These are phyloP conservation scores for Rafetus swinhoei DNA, from an alignment of 2,113 vertebrate genomes.

Conservation along the genomic window DNA sequence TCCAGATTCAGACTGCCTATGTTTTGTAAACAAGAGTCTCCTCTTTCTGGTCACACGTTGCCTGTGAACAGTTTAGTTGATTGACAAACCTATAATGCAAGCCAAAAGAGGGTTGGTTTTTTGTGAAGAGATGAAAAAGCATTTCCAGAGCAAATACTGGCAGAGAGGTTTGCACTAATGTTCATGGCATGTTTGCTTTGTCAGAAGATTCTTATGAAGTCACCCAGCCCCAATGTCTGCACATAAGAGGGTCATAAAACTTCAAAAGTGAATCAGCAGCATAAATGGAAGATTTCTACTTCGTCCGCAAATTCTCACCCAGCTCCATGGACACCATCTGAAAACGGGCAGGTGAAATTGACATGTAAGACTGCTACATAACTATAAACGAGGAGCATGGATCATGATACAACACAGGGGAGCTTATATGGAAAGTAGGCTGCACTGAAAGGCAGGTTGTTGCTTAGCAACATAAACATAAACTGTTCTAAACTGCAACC, in stretches of 20 bases:
- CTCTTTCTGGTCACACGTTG: background rate
- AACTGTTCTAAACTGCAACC: background rate
- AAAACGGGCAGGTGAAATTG: background rate
- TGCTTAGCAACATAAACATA: constrained; percentile 20
- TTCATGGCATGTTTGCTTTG: background rate
- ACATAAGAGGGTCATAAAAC: background rate
- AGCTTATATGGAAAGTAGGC: background rate
- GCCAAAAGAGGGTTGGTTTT: background rate
- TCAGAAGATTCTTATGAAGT: background rate
- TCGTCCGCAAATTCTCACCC: background rate
- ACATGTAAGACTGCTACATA: background rate
- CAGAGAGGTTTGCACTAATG: background rate
- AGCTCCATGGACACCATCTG: background rate
- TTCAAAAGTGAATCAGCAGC: background rate
- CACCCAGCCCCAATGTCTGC: background rate
- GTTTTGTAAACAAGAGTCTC: background rate
- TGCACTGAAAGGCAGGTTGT: background rate
- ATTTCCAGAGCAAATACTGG: background rate
- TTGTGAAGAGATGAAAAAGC: background rate
- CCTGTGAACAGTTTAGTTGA: background rate
- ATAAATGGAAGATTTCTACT: background rate
- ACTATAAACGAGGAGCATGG: background rate
- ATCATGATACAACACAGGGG: background rate
- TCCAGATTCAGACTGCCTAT: background rate
- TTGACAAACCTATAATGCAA: background rate